A percentile compares a stretch with the other conserved stretches of the same genome.
phyloP scores from a whole-genome alignment of 2,797 vertebrate genomes.

The Sibirionetta formosa region DNA sequence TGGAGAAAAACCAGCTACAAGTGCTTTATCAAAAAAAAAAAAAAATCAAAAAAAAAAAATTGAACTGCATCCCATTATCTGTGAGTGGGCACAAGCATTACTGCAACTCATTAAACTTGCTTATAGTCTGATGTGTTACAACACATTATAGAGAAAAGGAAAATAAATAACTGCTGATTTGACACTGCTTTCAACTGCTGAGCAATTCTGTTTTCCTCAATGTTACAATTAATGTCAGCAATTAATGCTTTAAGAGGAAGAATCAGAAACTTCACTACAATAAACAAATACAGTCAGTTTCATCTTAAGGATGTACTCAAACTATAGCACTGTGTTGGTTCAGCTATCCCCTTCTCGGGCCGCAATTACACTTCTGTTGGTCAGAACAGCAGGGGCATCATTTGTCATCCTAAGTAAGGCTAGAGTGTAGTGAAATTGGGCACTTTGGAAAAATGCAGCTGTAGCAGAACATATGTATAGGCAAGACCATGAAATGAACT shows the following conservation, averaged over 20 bases:
- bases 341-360: slow-evolving; percentile 27
- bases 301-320: slow-evolving; percentile 20
- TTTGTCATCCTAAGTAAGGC: slow-evolving; percentile 71
- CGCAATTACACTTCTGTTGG: slow-evolving; percentile 69
- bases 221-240: slow-evolving; percentile 56
- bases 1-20: neutral
- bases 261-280: neutral
- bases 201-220: slow-evolving; percentile 51
- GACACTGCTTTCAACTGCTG: slow-evolving; percentile 48
- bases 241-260: slow-evolving; percentile 47
- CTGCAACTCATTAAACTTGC: slow-evolving; percentile 52
- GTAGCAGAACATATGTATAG: slow-evolving; percentile 73
- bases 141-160: slow-evolving; percentile 17
- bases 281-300: slow-evolving; percentile 41
- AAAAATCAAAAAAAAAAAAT: neutral
- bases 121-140: slow-evolving; percentile 16
- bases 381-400: slow-evolving; percentile 55
- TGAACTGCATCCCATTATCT: neutral
- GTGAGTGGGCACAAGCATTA: neutral
- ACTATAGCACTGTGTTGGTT: neutral
- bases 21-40: neutral
- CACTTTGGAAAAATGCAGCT: slow-evolving; percentile 74
- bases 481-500: slow-evolving; percentile 75
- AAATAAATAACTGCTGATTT: slow-evolving; percentile 70
- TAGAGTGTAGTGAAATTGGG: slow-evolving; percentile 66